A percentile compares a stretch with the other conserved stretches of the same genome.
These are phyloP conservation scores for Lytechinus pictus DNA, from an alignment of 35 echinoderm and acorn worm genomes.

Conservation along the genomic window DNA sequence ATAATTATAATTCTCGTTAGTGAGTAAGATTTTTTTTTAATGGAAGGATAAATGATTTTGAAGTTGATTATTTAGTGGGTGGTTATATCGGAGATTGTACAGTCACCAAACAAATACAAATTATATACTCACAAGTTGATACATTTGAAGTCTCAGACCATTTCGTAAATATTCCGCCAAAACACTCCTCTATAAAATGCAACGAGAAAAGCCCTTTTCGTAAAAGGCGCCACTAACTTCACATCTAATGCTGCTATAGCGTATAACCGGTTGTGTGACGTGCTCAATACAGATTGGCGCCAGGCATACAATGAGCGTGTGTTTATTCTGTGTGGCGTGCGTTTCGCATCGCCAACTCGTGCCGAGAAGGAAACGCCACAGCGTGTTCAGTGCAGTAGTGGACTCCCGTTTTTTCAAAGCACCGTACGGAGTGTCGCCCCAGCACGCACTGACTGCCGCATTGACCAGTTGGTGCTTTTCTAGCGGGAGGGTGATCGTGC, in stretches of 20 bases:
- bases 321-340: background rate
- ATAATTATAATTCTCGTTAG: no score
- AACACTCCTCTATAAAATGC: background rate
- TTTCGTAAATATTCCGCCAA: background rate
- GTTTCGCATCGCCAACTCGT: background rate
- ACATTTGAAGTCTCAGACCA: background rate
- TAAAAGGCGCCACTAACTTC: background rate
- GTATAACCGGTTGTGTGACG: background rate
- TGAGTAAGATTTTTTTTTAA: no score
- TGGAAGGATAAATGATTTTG: no score
- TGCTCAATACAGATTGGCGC: background rate
- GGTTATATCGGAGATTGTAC: no score
- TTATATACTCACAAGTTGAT: background rate
- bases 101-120: background rate
- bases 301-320: background rate
- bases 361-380: background rate
- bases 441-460: background rate
- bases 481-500: conserved; percentile 16
- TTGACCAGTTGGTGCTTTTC: background rate
- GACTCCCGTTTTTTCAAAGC: background rate
- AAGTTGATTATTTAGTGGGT: no score
- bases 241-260: background rate
- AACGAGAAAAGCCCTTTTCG: background rate
- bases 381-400: background rate
- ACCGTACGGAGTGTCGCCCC: background rate